Evolutionary conservation across 2,113 vertebrate species (phyloP), one percentile per base, ranked within the genome.

Genomic region (Dromiciops gliroides): DNA sequence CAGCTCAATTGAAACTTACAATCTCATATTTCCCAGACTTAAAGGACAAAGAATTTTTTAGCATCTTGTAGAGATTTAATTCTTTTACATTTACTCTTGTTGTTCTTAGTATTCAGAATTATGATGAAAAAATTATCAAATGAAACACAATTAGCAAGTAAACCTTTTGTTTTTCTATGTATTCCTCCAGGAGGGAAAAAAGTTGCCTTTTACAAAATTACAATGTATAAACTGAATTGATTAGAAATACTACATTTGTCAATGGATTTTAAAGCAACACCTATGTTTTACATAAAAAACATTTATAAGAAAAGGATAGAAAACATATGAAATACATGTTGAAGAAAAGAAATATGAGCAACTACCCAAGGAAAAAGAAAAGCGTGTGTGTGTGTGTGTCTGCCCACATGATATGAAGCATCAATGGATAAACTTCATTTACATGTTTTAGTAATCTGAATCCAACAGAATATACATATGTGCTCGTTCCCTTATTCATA

Each of bases 41-140:
- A 48, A 50, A 91, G 6, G 8, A 48, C 14, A 89, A 56, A 44
- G 24, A 48, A 37, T 93, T 12, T 0, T 23, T 93, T 7, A 53
- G 48, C 90, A 90, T 83, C 23, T 11, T 97, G 92, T 51, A 89
- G 44, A 89, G 16, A 95, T 14, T 44, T 47, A 49, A 94, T 92
- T n/a, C 0, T 19, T 90, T 25, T 23, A 10, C 3, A 52, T 11
- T 2, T 48, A 44, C 94, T 88, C 83, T 28, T 95, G 52, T 83
- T 95, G 11, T 26, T 50, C 51, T 0, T 24, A 37, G 12, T 92
- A 90, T 52, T 95, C 90, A 50, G 50, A 93, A 90, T 89, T 95
- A 28, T 0, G 91, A 95, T 91, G 19, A 83, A 2, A 83, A 44
- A 37, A 83, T 75, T 14, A 75, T 44, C 23, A 92, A 88, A 83